Percentiles rank a stretch among this genome's conserved stretches.
Evolutionary conservation across 1,140 invertebrate genomes (phyloP).

Genomic region (Bombus ignitus): DNA sequence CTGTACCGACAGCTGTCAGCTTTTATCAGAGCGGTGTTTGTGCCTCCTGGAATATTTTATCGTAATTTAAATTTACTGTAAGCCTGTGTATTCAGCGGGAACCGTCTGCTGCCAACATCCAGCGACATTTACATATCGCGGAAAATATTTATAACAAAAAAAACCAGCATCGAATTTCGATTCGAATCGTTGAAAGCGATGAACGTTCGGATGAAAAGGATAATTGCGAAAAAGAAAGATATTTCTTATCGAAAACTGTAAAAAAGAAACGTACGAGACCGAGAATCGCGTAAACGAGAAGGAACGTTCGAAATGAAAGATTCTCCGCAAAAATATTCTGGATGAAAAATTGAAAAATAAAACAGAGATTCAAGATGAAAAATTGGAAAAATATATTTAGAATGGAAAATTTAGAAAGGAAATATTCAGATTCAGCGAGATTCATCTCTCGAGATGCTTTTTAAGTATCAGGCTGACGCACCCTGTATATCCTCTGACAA

Average conservation of each 20-base stretch:
- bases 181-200: not conserved
- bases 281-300: not conserved
- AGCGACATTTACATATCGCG: not conserved
- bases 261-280: not conserved
- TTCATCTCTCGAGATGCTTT: not conserved
- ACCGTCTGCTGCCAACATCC: not conserved
- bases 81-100: not conserved
- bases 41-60: slow-evolving; percentile 18
- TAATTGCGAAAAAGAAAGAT: not conserved
- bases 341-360: not conserved
- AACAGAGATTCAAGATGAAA: not conserved
- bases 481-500: slow-evolving; percentile 38
- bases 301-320: no score
- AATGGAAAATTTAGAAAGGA: not conserved
- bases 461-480: slow-evolving; percentile 10
- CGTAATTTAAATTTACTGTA: slow-evolving; percentile 23
- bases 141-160: not conserved
- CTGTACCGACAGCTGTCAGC: slow-evolving; percentile 12
- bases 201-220: not conserved
- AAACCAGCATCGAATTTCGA: not conserved
- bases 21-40: slow-evolving; percentile 6
- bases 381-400: not conserved
- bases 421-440: no score
- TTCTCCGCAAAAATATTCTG: no score
- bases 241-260: not conserved